Evolutionary conservation across 2,113 vertebrate genomes (phyloP), one percentile per base, ranked within the genome.

Genomic region (Paramormyrops kingsleyae): DNA sequence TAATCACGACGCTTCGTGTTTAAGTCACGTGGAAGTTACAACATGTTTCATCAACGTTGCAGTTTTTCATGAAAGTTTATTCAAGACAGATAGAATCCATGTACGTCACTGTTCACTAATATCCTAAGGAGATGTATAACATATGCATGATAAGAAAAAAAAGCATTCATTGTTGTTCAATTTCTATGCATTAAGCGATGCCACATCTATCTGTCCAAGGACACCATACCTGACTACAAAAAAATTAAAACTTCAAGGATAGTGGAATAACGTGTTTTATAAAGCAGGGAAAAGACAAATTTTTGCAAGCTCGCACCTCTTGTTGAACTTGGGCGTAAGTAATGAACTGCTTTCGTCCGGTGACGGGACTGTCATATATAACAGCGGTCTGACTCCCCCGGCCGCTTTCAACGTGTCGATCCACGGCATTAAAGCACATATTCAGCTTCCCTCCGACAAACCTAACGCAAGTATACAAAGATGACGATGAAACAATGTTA

Each of bases 291-390:
- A 66, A 66, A 1, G 62, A 27, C 3, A 12, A 12, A 3, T n/a
- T 27, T n/a, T 12, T 66, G 24, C 62, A 66, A 66, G 6, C 15
- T 62, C 88, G 80, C 94, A 99, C 98, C 98, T 99, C 96, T 53
- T 97, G 94, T 92, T 97, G 94, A 84, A 98, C 95, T 85, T 99
- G 95, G 87, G 96, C 97, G 90, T 97, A 99, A 0, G 97, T 97
- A 94, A 98, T 95, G 83, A 93, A 92, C 91, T 95, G 94, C 93
- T 98, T 97, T 19, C 95, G 96, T 74, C 95, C 95, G 56, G 98
- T 98, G 91, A 99, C 97, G 9, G 98, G 98, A 91, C 99, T 99
- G 94, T 99, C 99, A 53, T 98, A 95, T 89, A 99, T 97, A 93
- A 99, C 95, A 47, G 98, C 98, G 80, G 94, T 92, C 93, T 98